These are phyloP conservation scores for Melanerpes aurifrons DNA, from an alignment of 2,113 vertebrate species.

Conservation along the genomic window DNA sequence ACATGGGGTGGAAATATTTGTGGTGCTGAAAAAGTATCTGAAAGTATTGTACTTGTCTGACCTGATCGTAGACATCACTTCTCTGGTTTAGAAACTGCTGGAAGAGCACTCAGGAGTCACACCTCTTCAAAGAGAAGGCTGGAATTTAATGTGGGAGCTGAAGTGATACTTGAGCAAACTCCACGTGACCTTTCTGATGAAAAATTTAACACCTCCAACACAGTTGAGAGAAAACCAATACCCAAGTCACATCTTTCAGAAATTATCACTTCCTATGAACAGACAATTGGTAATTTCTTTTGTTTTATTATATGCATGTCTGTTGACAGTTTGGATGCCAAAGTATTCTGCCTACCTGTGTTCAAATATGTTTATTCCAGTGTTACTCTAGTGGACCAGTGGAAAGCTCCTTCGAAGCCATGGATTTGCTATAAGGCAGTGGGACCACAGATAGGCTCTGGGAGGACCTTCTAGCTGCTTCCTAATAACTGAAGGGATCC, in stretches of 20 bases:
- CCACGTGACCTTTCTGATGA: constrained; percentile 82
- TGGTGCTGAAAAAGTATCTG: not conserved
- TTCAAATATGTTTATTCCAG: not conserved
- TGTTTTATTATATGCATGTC: not conserved
- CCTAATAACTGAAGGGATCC: too few relatives aligned
- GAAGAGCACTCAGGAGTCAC: not conserved
- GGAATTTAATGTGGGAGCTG: constrained; percentile 73
- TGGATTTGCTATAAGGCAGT: too few relatives aligned
- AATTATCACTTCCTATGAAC: constrained; percentile 83
- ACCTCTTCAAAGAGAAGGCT: constrained; percentile 62
- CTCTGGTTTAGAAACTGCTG: constrained; percentile 62
- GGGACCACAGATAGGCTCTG: too few relatives aligned
- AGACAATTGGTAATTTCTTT: constrained; percentile 43
- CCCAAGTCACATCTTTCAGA: constrained; percentile 75
- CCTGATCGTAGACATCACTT: not conserved
- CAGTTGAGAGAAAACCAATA: constrained; percentile 81
- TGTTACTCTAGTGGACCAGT: not conserved
- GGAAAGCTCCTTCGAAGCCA: too few relatives aligned
- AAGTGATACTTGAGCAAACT: constrained; percentile 59
- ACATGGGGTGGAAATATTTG: not conserved
- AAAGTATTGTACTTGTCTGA: not conserved
- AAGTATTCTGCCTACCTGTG: not conserved
- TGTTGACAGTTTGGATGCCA: not conserved
- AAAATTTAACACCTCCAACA: constrained; percentile 74
- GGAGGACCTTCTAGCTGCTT: too few relatives aligned